Evolutionary conservation across 2,888 invertebrate genomes (phyloP).

Genomic region (Caenorhabditis auriculariae): DNA sequence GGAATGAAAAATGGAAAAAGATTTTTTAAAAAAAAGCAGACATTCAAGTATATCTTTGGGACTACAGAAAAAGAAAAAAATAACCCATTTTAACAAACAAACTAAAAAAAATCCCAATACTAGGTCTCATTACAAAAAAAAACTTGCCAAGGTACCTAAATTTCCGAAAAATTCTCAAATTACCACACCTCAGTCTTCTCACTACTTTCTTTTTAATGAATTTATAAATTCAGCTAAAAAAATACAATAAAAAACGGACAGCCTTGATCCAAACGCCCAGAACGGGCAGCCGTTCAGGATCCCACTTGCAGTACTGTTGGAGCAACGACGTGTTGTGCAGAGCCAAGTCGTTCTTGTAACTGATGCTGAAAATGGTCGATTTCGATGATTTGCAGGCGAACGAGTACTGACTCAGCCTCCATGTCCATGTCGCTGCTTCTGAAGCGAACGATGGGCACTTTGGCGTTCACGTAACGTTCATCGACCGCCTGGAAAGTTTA

Average conservation of each 20-base stretch:
- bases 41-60: too few relatives aligned
- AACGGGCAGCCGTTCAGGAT: conserved; percentile 62
- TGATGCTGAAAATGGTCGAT: conserved; percentile 64
- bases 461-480: conserved; percentile 65
- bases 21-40: too few relatives aligned
- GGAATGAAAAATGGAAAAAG: too few relatives aligned
- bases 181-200: neutral
- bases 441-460: conserved; percentile 73
- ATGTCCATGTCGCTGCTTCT: conserved; percentile 41
- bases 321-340: conserved; percentile 70
- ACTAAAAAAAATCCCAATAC: neutral
- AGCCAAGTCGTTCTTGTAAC: conserved; percentile 71
- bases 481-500: too few relatives aligned
- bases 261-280: conserved; percentile 45
- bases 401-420: conserved; percentile 32
- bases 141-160: neutral
- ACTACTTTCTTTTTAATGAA: neutral
- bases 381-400: neutral
- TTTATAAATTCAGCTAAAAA: neutral
- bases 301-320: conserved; percentile 67
- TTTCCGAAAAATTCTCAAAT: neutral
- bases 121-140: neutral
- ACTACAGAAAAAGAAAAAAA: too few relatives aligned
- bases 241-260: conserved; percentile 4
- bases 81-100: too few relatives aligned